Evolutionary conservation across 2,888 invertebrate species (phyloP), one percentile per base, ranked within the genome.

Genomic region (Monoplex corrugatus): DNA sequence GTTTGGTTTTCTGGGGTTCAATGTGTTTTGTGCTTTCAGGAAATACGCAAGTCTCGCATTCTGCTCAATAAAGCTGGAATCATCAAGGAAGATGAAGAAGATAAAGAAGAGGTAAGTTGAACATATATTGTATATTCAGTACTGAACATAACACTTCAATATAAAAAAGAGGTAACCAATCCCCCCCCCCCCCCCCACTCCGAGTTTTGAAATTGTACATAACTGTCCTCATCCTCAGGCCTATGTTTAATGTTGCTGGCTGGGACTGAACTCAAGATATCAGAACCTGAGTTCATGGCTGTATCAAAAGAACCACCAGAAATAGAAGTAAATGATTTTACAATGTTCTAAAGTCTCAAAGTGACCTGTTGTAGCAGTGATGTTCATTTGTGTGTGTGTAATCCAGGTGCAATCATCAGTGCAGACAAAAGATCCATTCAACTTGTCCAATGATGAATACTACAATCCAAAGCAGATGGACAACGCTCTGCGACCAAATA

Each of bases 371-470:
- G n/a, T n/a, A 57, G 16, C 23, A 0, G 2, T 23, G 16, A 10
- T 80, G 80, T 80, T 2, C 43, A 23, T 80, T 40, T 80, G 80
- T 80, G 80, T 43, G 43, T 82, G 45, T 28, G 35, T 45, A 16
- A 23, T 63, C 0, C 84, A 91, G 90, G 90, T 90, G 1, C 87
- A 90, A 28, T 78, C 72, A 23, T 90, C 92, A 19, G 91, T 93
- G 23, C 93, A 93, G 87, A 92, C 98, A 94, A 97, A 98, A 93
- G 99, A 99, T 97, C 99, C 99, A 0, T 99, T 99, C 96, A 99
- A 99, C 95, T 98, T 99, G 92, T 99, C 99, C 1, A 99, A 99
- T 96, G 99, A 99, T 95, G 98, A 98, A 97, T 99, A 97, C 96
- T 99, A 99, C 96, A 98, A 98, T 96, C 98, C 99, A 16, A 95